Conservation (phyloP, 1,140 invertebrate species). For the Chionoecetes opilio region DNA sequence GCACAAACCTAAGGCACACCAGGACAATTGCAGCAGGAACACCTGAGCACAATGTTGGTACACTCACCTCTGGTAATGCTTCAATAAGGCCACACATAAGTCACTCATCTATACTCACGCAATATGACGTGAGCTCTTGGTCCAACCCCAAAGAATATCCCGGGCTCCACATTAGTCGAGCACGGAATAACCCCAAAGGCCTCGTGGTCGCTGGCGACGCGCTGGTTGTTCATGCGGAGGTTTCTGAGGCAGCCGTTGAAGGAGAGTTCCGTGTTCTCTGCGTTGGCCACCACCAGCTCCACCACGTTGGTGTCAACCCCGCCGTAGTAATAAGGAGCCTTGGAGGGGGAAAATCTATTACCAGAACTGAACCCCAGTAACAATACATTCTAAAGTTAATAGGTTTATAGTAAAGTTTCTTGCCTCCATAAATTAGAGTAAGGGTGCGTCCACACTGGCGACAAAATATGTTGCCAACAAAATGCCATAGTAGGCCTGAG, state of each 20-base stretch:
- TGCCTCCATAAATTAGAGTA: too few species aligned
- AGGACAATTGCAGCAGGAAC: too few species aligned
- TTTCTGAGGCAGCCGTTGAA: constrained; percentile 95
- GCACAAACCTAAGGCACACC: too few species aligned
- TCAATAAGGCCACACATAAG: neutral
- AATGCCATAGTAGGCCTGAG: too few species aligned
- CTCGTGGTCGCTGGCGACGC: constrained; percentile 86
- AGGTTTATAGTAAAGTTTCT: too few species aligned
- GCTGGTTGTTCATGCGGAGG: constrained; percentile 88
- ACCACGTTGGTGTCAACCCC: constrained; percentile 85
- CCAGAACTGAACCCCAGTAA: too few species aligned
- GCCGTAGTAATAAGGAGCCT: constrained; percentile 91
- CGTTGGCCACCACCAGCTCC: constrained; percentile 75
- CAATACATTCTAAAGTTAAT: too few species aligned
- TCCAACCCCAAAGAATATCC: constrained; percentile 93
- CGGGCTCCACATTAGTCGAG: constrained; percentile 92
- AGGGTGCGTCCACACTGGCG: too few species aligned
- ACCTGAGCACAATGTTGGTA: too few species aligned
- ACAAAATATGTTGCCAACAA: too few species aligned
- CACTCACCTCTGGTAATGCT: too few species aligned
- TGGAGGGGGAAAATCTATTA: constrained; percentile 82
- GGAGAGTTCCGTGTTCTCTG: constrained; percentile 86
- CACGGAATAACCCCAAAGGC: constrained; percentile 90
- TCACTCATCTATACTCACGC: constrained; percentile 84
- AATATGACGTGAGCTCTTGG: constrained; percentile 88